These are phyloP conservation scores for Amiota minor DNA, from an alignment of 2,888 invertebrate species.

Conservation along the genomic window DNA sequence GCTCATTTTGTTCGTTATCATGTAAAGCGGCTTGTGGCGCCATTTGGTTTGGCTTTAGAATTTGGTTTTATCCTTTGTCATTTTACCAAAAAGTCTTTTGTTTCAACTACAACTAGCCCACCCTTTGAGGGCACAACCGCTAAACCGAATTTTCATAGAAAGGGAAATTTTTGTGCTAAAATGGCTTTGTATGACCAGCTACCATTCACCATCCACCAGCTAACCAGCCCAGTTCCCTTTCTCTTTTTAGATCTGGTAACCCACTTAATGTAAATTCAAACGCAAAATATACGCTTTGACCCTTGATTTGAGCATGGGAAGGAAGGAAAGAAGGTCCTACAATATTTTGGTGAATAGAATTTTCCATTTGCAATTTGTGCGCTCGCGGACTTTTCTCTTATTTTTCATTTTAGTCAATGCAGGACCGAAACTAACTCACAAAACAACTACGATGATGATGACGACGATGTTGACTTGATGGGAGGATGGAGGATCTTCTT, in stretches of 20 bases:
- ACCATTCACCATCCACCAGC: neutral
- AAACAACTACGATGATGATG: neutral
- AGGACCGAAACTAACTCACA: conserved; percentile 14
- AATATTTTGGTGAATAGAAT: conserved; percentile 16
- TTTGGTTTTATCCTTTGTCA: neutral
- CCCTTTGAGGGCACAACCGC: conserved; percentile 25
- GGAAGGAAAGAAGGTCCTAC: neutral
- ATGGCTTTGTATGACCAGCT: conserved; percentile 4
- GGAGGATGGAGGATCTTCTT: too few species aligned
- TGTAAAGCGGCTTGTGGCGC: neutral
- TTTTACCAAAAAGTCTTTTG: too few species aligned
- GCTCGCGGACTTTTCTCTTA: neutral
- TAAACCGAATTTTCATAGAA: conserved; percentile 24
- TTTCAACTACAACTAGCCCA: too few species aligned
- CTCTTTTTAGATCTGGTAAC: neutral
- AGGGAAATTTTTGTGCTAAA: conserved; percentile 10
- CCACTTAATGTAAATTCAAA: conserved; percentile 22
- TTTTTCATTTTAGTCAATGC: neutral
- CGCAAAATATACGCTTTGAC: conserved; percentile 31
- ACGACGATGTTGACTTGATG: neutral
- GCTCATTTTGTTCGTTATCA: neutral
- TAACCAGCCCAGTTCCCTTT: neutral
- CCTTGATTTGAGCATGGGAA: neutral
- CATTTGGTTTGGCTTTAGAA: neutral
- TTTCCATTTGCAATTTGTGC: conserved; percentile 24